Base-by-base conservation (phyloP, 2,888 invertebrate genomes). In the Campopleginae sp. region DNA sequence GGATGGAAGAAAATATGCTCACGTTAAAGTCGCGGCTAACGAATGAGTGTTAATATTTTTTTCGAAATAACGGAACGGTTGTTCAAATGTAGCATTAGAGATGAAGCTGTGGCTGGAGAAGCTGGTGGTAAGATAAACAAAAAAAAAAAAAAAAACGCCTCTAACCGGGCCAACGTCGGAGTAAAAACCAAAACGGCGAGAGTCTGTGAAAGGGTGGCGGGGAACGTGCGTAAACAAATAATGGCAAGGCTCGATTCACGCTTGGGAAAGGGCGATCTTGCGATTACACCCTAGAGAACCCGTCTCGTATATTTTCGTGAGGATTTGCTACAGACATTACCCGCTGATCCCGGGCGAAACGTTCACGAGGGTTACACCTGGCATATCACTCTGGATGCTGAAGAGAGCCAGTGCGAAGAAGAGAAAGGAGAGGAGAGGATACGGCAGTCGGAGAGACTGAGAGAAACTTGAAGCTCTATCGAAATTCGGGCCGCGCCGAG, bases 291-390 rank as follows among this genome's bases (percentile, higher is more conserved):
- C 79, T 76, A 42, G 71, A 79, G 79, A 82, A 76, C 76, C 71
- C 27, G 4, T 14, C 79, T 79, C 85, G 82, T 82, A 82, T 66
- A 76, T 85, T 76, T 80, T 82, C 65, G 65, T 54, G 79, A 85
- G 79, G 85, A 85, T 85, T 82, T 82, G 79, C 75, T 58, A 23
- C 65, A 54, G 85, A 82, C 85, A 80, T 82, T 82, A 76, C 82
- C 5, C 66, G 58, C 75, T 75, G 85, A 85, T 85, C 85, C 76
- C 71, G 61, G 81, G 70, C 33, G 75, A 76, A 79, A 61, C 85
- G 75, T 82, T 54, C 70, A 58, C 48, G 51, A 61, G 83, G 75
- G 79, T 79, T 71, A 51, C 66, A 78, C 78, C 82, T 76, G 76
- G 70, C 70, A 76, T 61, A 65, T 74, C 72, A 74, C 66, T 31